Percentiles rank a stretch among this genome's conserved stretches.
phyloP scores from a whole-genome alignment of 2,888 invertebrate genomes.

The Congeria kusceri region DNA sequence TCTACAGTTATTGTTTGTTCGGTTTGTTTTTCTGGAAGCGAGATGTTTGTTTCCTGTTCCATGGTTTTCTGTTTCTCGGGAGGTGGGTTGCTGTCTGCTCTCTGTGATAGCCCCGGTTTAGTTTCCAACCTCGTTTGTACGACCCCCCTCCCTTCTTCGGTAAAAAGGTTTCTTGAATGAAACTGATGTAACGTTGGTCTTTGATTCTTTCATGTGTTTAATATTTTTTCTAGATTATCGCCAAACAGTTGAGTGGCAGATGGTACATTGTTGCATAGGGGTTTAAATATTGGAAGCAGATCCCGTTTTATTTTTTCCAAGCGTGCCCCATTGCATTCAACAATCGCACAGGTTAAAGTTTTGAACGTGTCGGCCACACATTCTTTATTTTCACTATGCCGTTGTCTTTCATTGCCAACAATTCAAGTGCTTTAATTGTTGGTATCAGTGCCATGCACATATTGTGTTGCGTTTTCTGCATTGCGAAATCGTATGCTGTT shows the following conservation, averaged over 20 bases:
- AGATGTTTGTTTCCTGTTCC: not conserved
- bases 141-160: constrained; percentile 5
- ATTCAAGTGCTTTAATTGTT: not conserved
- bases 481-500: constrained; percentile 3
- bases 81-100: no score
- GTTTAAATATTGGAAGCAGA: not conserved
- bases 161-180: not conserved
- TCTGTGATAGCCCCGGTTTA: not conserved
- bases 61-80: not conserved
- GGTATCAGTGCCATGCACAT: constrained; percentile 4
- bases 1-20: not conserved
- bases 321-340: not conserved
- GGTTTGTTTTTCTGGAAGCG: not conserved
- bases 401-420: not conserved
- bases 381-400: not conserved
- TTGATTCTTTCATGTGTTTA: not conserved
- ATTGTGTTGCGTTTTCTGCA: not conserved
- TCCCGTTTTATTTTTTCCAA: constrained; percentile 13
- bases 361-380: constrained; percentile 1
- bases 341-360: not conserved
- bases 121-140: not conserved
- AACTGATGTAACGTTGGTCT: not conserved
- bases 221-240: constrained; percentile 3
- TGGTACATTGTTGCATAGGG: not conserved
- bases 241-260: constrained; percentile 8